Percentiles rank a stretch among this genome's conserved stretches.
Conservation (phyloP, 1,140 invertebrate species). For the Caenorhabditis inopinata region DNA sequence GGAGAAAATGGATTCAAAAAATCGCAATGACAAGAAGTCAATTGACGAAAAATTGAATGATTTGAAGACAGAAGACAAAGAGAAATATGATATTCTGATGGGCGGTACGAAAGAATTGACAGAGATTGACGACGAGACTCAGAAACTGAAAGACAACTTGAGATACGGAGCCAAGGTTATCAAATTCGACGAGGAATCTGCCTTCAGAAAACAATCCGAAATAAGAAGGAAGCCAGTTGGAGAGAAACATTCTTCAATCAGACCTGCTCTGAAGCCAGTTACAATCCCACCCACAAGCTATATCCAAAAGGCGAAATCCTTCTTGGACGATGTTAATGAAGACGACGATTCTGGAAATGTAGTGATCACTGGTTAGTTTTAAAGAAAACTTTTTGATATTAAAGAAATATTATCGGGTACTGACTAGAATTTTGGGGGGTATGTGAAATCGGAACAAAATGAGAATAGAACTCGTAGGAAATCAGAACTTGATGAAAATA, state of each 20-base stretch:
- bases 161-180: conserved; percentile 18
- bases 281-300: neutral
- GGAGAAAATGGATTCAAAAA: conserved; percentile 2
- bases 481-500: too few species aligned
- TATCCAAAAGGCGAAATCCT: conserved; percentile 5
- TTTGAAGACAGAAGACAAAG: neutral
- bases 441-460: too few species aligned
- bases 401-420: too few species aligned
- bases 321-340: conserved; percentile 8
- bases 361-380: neutral
- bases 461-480: too few species aligned
- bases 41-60: neutral
- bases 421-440: too few species aligned
- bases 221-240: neutral
- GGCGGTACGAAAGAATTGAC: neutral
- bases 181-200: neutral
- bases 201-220: neutral
- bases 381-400: neutral
- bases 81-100: neutral
- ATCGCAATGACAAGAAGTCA: neutral
- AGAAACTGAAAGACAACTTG: neutral
- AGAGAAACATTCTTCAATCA: too few species aligned
- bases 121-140: neutral
- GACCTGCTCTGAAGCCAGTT: neutral
- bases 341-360: neutral